These are phyloP conservation scores for Corvus moneduloides DNA, from an alignment of 2,113 vertebrate genomes.

Conservation along the genomic window DNA sequence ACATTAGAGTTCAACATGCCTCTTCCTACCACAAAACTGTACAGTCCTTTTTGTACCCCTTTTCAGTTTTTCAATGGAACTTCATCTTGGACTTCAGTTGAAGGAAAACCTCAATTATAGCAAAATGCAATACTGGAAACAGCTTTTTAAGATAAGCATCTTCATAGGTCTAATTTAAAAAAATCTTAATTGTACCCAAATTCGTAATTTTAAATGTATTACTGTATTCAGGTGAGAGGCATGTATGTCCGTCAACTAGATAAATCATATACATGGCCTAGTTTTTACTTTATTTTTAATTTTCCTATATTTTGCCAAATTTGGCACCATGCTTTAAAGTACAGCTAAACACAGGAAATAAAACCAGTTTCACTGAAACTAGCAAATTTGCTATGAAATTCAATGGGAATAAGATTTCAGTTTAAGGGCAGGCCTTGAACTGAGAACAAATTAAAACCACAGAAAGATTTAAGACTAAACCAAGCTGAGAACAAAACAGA, in stretches of 20 bases:
- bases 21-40: not conserved
- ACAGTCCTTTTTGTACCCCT: not conserved
- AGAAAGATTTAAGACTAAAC: not conserved
- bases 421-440: not conserved
- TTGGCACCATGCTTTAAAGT: not conserved
- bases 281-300: not conserved
- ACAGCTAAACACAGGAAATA: not conserved
- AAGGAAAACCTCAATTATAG: not conserved
- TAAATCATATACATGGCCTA: not conserved
- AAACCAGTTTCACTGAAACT: not conserved
- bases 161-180: not conserved
- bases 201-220: not conserved
- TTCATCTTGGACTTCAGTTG: not conserved
- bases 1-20: not conserved
- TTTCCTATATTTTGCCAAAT: not conserved
- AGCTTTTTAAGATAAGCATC: not conserved
- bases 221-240: not conserved
- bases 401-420: not conserved
- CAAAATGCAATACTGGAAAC: not conserved
- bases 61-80: not conserved
- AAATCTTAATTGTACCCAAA: not conserved
- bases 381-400: not conserved
- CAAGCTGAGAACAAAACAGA: not conserved
- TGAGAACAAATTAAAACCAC: not conserved
- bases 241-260: not conserved